These are phyloP conservation scores for Poeciliopsis turrubarensis DNA, from an alignment of 2,113 vertebrate genomes.

Conservation along the genomic window DNA sequence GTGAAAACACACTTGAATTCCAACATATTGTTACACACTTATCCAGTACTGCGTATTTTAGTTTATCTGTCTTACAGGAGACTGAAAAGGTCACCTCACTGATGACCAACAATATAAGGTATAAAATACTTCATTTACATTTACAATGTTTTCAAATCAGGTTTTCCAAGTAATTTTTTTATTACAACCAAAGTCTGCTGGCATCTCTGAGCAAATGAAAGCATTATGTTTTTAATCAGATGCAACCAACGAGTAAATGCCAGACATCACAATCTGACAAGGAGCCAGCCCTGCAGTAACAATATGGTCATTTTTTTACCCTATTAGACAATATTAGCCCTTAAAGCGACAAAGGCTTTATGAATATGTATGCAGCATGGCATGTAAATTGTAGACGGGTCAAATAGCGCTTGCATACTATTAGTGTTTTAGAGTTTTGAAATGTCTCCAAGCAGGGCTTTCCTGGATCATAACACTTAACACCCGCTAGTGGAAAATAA, in stretches of 20 bases:
- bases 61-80: not conserved
- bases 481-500: conserved; percentile 14
- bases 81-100: conserved; percentile 4
- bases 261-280: conserved; percentile 35
- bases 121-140: not conserved
- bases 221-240: conserved; percentile 18
- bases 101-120: not conserved
- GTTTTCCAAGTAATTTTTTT: conserved; percentile 16
- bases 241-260: conserved; percentile 44
- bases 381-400: conserved; percentile 51
- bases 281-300: conserved; percentile 28
- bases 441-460: conserved; percentile 8
- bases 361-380: conserved; percentile 55
- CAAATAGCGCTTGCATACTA: conserved; percentile 50
- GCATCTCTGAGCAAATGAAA: conserved; percentile 18
- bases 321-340: conserved; percentile 29
- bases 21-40: conserved; percentile 2
- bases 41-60: not conserved
- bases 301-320: conserved; percentile 34
- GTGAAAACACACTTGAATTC: conserved; percentile 6
- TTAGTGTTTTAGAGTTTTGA: conserved; percentile 40
- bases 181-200: not conserved
- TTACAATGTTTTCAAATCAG: not conserved
- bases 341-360: conserved; percentile 35
- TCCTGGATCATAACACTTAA: conserved; percentile 21